phyloP scores from a whole-genome alignment of 2,888 invertebrate genomes.

The Pseudococcus viburni region DNA sequence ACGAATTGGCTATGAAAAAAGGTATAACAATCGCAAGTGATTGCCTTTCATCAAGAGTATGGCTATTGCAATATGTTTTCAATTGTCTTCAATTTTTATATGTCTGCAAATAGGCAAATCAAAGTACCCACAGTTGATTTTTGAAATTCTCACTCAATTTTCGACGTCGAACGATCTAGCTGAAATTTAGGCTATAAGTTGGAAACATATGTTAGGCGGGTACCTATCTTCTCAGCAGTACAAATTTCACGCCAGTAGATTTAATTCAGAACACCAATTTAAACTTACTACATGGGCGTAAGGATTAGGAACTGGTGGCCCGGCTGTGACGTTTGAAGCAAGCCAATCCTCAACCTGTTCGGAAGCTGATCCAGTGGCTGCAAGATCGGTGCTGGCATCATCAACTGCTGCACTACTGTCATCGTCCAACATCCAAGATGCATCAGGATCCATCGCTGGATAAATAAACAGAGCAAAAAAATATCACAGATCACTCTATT shows the following conservation, averaged over 20 bases:
- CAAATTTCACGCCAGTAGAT: no score
- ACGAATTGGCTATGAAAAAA: neutral
- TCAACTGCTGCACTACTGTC: neutral
- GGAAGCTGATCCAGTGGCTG: conserved; percentile 1
- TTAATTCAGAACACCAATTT: neutral
- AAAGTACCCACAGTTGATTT: no score
- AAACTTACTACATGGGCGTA: conserved; percentile 67
- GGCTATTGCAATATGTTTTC: no score
- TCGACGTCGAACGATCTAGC: no score
- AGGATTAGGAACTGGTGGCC: conserved; percentile 67
- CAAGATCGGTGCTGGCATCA: neutral
- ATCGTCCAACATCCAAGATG: conserved; percentile 64
- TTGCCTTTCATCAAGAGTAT: neutral
- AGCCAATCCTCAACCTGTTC: conserved; percentile 28
- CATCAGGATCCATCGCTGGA: conserved; percentile 66
- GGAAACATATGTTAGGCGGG: no score
- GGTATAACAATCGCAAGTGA: no score
- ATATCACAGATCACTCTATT: neutral
- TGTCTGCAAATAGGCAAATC: no score
- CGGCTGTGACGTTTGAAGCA: conserved; percentile 62
- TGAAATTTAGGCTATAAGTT: no score
- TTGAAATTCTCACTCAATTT: no score
- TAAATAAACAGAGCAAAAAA: neutral
- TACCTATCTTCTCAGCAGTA: no score
- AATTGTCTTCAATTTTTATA: no score